A percentile compares a stretch with the other conserved stretches of the same genome.
These are phyloP conservation scores for Clarias laeviceps DNA, from an alignment of 2,797 vertebrate genomes.

Conservation along the genomic window DNA sequence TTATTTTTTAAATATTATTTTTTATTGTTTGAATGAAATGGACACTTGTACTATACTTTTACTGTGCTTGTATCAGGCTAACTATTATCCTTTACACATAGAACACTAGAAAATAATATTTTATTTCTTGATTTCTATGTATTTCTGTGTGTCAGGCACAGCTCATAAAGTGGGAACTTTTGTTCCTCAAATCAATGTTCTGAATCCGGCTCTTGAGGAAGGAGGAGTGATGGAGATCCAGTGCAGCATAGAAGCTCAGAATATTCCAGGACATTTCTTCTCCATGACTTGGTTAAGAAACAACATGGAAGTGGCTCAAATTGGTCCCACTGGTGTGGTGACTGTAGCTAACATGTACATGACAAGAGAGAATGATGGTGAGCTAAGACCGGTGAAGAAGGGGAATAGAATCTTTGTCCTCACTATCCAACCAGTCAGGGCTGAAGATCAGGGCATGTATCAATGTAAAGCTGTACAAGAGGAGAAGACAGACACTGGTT, in stretches of 20 bases:
- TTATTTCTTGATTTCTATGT: not conserved
- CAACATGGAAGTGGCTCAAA: constrained; percentile 60
- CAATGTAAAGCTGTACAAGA: constrained; percentile 74
- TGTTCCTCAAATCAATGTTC: constrained; percentile 60
- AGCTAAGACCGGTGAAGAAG: constrained; percentile 71
- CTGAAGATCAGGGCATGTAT: constrained; percentile 78
- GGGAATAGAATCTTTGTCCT: constrained; percentile 71
- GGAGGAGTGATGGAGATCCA: constrained; percentile 73
- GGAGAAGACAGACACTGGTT: constrained; percentile 55
- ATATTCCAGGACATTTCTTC: constrained; percentile 65
- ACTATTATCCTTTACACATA: not conserved
- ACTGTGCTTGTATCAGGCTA: not conserved
- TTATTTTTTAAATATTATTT: constrained; percentile 45
- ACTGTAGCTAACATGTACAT: constrained; percentile 61
- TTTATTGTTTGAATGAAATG: not conserved
- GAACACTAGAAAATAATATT: not conserved
- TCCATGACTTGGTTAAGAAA: constrained; percentile 74
- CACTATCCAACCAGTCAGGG: constrained; percentile 65
- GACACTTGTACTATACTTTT: not conserved
- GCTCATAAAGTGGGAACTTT: constrained; percentile 62
- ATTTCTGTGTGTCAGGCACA: constrained; percentile 52
- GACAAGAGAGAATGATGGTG: constrained; percentile 64
- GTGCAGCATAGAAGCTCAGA: constrained; percentile 67
- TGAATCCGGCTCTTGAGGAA: constrained; percentile 60
- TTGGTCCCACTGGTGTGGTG: constrained; percentile 76